Evolutionary conservation across 1,140 invertebrate genomes (phyloP).

Genomic region (Sycophila sp.): DNA sequence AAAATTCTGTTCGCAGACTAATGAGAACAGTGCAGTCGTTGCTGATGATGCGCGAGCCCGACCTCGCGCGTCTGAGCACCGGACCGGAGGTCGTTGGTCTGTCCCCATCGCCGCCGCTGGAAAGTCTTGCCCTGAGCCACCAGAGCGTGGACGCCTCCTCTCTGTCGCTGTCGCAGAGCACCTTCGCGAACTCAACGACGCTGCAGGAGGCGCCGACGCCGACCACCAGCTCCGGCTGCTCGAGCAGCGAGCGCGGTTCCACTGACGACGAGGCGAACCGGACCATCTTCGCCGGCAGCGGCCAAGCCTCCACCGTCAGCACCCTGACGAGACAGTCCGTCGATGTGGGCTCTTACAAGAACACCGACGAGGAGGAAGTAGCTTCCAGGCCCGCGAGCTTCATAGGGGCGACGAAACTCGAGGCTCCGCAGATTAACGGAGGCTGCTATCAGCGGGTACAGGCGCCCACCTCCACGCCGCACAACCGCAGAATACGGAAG

Average conservation of each 20-base stretch:
- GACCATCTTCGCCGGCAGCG: background rate
- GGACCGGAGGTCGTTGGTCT: conserved; percentile 44
- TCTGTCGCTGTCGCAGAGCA: conserved; percentile 40
- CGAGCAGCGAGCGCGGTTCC: conserved; percentile 36
- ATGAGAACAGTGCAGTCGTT: conserved; percentile 75
- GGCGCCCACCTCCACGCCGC: conserved; percentile 27
- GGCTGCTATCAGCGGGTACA: background rate
- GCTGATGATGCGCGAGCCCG: conserved; percentile 72
- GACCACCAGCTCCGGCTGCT: background rate
- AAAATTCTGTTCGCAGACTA: conserved; percentile 57
- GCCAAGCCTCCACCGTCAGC: conserved; percentile 22
- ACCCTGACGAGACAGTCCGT: conserved; percentile 54
- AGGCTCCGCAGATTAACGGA: too few species aligned
- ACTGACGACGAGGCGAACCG: conserved; percentile 17
- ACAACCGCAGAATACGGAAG: conserved; percentile 14
- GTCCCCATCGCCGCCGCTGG: conserved; percentile 15
- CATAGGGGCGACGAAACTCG: background rate
- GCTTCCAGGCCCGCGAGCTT: background rate
- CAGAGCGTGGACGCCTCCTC: conserved; percentile 42
- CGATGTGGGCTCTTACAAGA: conserved; percentile 55
- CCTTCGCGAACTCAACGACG: conserved; percentile 51
- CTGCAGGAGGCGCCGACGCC: conserved; percentile 27
- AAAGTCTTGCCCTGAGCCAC: conserved; percentile 22
- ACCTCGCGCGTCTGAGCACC: conserved; percentile 64
- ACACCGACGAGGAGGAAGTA: conserved; percentile 53